Percentiles rank a stretch among this genome's conserved stretches.
Conservation (phyloP, 2,888 invertebrate genomes). For the Hermaeophaga mercurialis region DNA sequence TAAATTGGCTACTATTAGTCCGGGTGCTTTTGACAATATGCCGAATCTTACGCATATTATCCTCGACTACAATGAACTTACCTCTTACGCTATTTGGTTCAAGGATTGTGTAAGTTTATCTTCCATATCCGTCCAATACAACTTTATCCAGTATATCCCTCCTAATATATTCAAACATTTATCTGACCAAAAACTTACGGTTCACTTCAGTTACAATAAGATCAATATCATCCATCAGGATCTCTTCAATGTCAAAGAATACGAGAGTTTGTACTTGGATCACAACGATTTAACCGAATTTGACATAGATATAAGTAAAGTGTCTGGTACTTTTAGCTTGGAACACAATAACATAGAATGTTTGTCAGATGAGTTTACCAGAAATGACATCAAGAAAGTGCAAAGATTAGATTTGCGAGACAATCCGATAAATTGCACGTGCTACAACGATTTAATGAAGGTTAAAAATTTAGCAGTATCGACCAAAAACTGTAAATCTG, state of each 20-base stretch:
- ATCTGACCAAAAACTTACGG: slow-evolving; percentile 36
- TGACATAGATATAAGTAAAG: slow-evolving; percentile 36
- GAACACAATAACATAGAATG: slow-evolving; percentile 45
- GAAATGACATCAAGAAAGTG: slow-evolving; percentile 42
- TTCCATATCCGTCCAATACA: slow-evolving; percentile 43
- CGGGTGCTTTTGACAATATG: slow-evolving; percentile 47
- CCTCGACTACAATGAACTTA: slow-evolving; percentile 46
- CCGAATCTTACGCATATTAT: slow-evolving; percentile 38
- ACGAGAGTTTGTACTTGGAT: slow-evolving; percentile 43
- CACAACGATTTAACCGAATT: slow-evolving; percentile 44
- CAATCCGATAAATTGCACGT: slow-evolving; percentile 44
- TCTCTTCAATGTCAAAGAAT: slow-evolving; percentile 42
- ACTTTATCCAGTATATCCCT: slow-evolving; percentile 44
- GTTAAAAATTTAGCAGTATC: slow-evolving; percentile 5
- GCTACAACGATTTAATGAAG: slow-evolving; percentile 36
- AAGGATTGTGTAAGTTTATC: slow-evolving; percentile 42
- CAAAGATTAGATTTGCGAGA: slow-evolving; percentile 37
- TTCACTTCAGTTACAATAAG: slow-evolving; percentile 47
- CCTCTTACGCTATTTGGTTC: slow-evolving; percentile 42
- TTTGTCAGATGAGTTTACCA: slow-evolving; percentile 43
- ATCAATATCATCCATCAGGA: slow-evolving; percentile 43
- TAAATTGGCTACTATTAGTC: slow-evolving; percentile 41
- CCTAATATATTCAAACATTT: slow-evolving; percentile 41
- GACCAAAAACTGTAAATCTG: background rate
- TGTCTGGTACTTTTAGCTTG: slow-evolving; percentile 40